Base-by-base conservation (phyloP, 2,888 invertebrate species). In the Tiliacea aurago region DNA sequence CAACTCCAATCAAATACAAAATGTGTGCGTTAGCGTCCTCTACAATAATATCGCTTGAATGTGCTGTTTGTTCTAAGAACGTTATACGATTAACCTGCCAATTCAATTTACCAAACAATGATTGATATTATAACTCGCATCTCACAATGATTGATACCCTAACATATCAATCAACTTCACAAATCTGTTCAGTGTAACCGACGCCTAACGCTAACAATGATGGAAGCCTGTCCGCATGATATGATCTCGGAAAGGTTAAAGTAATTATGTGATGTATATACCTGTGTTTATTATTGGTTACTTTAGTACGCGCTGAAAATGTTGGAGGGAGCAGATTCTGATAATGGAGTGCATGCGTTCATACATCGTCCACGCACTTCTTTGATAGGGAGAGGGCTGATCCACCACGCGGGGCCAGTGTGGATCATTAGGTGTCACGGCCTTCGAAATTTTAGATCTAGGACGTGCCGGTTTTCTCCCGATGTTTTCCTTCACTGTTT, bases 211-310 rank as follows among this genome's bases (percentile, higher is more conserved):
- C 62, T 55, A 81, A 84, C 64, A 65, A 84, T 70, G 78, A 81
- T 84, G 67, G 81, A 68, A 65, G 67, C 63, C 64, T 75, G 68
- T 80, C 59, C 41, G 67, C 69, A 43, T 78, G 76, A 84, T 84
- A 78, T 81, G 84, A 84, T 84, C 86, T 81, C 66, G 53, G 58
- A 62, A 70, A 88, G 87, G 87, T 88, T 83, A 83, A 74, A 84
- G 58, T 71, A 89, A 88, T 88, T 86, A 89, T 80, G 65, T 76
- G 81, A 76, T 84, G 64, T 61, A 66, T 43, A 51, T 82, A 73
- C 73, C 70, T 85, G 77, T 43, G 53, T 69, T 37, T 62, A 11
- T 37, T 18, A 1, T 56, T 56, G 18, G 5, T 5, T 28, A 18
- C 2, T 28, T 23, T 23, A 23, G 18, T 18, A 43, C 4, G 20